Conservation (phyloP, 2,113 vertebrate genomes). For the Planiliza haematocheilus region DNA sequence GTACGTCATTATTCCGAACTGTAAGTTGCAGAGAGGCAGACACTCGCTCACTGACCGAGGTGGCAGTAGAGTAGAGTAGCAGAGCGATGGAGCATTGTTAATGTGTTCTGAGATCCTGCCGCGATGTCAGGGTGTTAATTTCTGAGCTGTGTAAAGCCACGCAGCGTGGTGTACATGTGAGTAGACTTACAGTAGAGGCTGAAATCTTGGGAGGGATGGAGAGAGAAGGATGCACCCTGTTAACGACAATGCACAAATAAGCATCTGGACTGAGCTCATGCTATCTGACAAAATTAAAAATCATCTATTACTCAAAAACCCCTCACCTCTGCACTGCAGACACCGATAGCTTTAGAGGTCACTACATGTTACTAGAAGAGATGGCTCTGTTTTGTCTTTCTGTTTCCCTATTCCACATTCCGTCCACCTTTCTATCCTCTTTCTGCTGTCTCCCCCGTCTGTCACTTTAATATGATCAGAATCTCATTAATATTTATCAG, state of each 20-base stretch:
- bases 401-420: neutral
- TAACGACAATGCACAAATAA: neutral
- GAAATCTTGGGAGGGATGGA: neutral
- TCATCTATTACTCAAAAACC: neutral
- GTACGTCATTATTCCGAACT: neutral
- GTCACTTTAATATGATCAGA: neutral
- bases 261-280: neutral
- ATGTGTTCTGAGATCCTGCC: neutral
- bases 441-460: neutral
- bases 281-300: neutral
- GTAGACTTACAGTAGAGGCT: neutral
- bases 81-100: neutral
- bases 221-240: neutral
- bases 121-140: neutral
- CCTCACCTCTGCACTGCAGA: neutral
- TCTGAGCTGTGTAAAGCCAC: neutral
- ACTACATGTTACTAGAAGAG: neutral
- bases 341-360: neutral
- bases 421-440: neutral
- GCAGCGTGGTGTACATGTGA: neutral
- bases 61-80: neutral
- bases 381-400: conserved; percentile 23
- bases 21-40: neutral
- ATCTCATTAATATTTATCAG: neutral
- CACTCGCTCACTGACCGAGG: too few relatives aligned